Evolutionary conservation across 2,797 vertebrate genomes (phyloP).

Genomic region (Sylvilagus floridanus): DNA sequence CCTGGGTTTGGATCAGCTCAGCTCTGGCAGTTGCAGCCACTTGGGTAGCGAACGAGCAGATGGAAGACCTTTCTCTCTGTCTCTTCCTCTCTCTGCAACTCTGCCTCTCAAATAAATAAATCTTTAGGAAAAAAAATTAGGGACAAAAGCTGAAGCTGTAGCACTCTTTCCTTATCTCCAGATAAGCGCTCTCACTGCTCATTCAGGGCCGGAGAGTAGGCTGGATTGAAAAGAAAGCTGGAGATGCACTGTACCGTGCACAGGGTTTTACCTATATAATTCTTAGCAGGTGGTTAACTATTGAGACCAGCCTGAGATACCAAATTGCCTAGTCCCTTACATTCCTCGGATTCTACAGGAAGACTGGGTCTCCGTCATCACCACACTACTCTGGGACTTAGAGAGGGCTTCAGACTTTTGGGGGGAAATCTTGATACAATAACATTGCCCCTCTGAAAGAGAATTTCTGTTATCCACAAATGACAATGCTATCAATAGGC

Average conservation of each 20-base stretch:
- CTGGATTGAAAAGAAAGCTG: slow-evolving; percentile 38
- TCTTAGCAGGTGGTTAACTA: slow-evolving; percentile 49
- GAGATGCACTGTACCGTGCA: slow-evolving; percentile 16
- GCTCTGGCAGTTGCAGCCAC: too few species aligned
- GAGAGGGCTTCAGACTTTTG: slow-evolving; percentile 24
- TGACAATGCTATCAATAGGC: slow-evolving; percentile 40
- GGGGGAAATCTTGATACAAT: slow-evolving; percentile 5
- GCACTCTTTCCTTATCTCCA: slow-evolving; percentile 15
- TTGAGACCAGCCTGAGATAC: slow-evolving; percentile 48
- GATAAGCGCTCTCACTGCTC: slow-evolving; percentile 46
- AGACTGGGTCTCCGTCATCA: background rate
- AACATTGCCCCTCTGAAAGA: slow-evolving; percentile 45
- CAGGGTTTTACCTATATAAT: slow-evolving; percentile 29
- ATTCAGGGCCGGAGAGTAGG: slow-evolving; percentile 26
- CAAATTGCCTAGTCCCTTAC: slow-evolving; percentile 7
- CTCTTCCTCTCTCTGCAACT: too few species aligned
- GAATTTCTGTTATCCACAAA: slow-evolving; percentile 45
- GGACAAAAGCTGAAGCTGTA: slow-evolving; percentile 14
- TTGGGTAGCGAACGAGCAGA: too few species aligned
- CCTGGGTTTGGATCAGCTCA: too few species aligned
- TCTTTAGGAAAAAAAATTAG: too few species aligned
- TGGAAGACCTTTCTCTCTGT: too few species aligned
- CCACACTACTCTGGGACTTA: background rate
- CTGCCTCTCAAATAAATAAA: too few species aligned
- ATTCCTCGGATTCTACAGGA: slow-evolving; percentile 47